Evolutionary conservation across 2,888 invertebrate species (phyloP), one percentile per base, ranked within the genome.

Genomic region (Conus canariensis): DNA sequence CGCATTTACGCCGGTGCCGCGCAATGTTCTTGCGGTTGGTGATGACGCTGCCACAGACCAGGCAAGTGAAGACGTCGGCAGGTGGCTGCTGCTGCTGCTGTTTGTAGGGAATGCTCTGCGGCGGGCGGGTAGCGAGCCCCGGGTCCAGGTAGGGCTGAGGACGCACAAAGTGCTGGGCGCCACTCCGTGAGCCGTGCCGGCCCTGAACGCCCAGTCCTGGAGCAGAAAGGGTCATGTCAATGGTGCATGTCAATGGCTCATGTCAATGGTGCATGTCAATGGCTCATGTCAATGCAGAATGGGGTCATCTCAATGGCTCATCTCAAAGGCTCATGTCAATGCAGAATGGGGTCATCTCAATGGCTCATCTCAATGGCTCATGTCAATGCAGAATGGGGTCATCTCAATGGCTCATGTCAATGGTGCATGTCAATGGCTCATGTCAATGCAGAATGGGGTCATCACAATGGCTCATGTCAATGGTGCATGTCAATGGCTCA

Each of bases 1-100:
- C 90, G 86, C 91, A 91, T 56, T 91, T 90, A 86, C 91, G 90
- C n/a, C 90, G 89, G 80, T 91, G 91, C 22, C 91, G 89, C 8
- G 88, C 88, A 30, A 91, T 87, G 25, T 88, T 89, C 86, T 86
- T 86, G 19, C 86, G 64, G 67, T 86, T 86, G 45, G 86, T 86
- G 86, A 86, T 86, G 64, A 67, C 67, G 86, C 64, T 60, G 86
- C 67, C 60, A 19, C 86, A 86, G 19, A 86, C 86, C 6, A 45
- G 64, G n/a, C 86, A 86, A 45, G 67, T 86, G 67, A 67, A 86
- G 45, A 86, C 86, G 22, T 86, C 85, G 14, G 86, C 22, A n/a
- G 14, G 59, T 58, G 56, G 83, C 5, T 83, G 83, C 22, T 83
- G 83, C 25, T 60, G 59, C 59, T 85, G 85, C 14, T 45, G 45